These are phyloP conservation scores for Agrotis puta DNA, from an alignment of 2,888 invertebrate genomes.

Conservation along the genomic window DNA sequence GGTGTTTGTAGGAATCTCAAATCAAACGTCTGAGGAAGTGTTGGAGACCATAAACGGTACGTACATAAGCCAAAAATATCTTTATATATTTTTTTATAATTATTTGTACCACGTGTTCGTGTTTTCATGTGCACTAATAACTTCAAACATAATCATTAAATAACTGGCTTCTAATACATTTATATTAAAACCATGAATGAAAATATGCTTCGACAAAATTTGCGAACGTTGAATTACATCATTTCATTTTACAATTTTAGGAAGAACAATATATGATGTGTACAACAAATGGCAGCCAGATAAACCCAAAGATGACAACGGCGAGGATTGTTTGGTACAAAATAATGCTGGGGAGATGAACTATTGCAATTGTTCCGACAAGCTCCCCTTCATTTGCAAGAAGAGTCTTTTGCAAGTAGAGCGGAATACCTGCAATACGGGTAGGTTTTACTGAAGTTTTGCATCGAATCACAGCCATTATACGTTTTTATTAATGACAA, in stretches of 20 bases:
- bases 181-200: too few relatives aligned
- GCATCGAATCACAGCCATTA: neutral
- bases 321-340: conserved; percentile 8
- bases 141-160: too few relatives aligned
- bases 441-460: conserved; percentile 59
- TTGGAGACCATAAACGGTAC: conserved; percentile 10
- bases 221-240: too few relatives aligned
- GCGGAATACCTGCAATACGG: conserved; percentile 78
- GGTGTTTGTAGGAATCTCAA: conserved; percentile 8
- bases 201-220: too few relatives aligned
- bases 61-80: neutral
- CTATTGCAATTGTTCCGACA: conserved; percentile 72
- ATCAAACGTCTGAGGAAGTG: neutral
- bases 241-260: neutral
- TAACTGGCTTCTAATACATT: too few relatives aligned
- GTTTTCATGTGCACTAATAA: too few relatives aligned
- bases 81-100: too few relatives aligned
- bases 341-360: conserved; percentile 63
- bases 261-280: neutral
- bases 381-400: conserved; percentile 81
- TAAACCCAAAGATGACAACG: neutral
- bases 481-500: neutral
- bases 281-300: neutral
- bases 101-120: too few relatives aligned
- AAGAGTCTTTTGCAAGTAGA: conserved; percentile 73